Base-by-base conservation (phyloP, 23 tunicate species). In the Styela plicata region DNA sequence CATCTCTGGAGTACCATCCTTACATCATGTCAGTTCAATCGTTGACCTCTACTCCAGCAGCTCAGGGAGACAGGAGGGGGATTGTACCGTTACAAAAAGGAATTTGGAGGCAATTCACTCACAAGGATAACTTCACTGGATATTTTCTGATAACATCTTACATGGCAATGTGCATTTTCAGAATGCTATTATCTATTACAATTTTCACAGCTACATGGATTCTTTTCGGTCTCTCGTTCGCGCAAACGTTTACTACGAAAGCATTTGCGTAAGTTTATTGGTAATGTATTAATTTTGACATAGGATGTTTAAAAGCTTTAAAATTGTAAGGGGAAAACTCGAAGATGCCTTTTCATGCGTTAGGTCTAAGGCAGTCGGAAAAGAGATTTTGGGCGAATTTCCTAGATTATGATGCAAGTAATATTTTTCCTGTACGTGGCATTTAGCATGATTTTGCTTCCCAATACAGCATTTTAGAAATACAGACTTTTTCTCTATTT, bases 1-100 rank as follows among this genome's bases (percentile, higher is more conserved):
- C 87, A 30, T 74, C 81, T 34, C 35, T 83, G 1, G 67, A 73
- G 22, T 75, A 83, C 28, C 69, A 70, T 33, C 80, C 87, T 31
- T 83, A 83, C 61, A 83, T 83, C 19, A 33, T 83, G 16, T 73
- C 87, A 18, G 80, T 71, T 7, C 36, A 71, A 30, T 33, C 77
- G 32, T 30, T 71, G 34, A 71, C 34, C 36, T 27, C 77, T 2
- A 71, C 77, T 5, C 23, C 36, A 53, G 52, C 81, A 10, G 81
- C 81, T 7, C 68, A 36, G n/a, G 81, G 81, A 33, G 63, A 76
- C 24, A 18, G 66, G 24, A 36, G 81, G 10, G 81, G 81, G 18
- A 76, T 76, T 23, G 64, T 76, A 20, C 81, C 81, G 0, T 24
- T 76, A 13, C 36, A 76, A 29, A 52, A 76, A 27, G 81, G 81